Conservation (phyloP, 1,140 invertebrate species). For the Nebria ingens region DNA sequence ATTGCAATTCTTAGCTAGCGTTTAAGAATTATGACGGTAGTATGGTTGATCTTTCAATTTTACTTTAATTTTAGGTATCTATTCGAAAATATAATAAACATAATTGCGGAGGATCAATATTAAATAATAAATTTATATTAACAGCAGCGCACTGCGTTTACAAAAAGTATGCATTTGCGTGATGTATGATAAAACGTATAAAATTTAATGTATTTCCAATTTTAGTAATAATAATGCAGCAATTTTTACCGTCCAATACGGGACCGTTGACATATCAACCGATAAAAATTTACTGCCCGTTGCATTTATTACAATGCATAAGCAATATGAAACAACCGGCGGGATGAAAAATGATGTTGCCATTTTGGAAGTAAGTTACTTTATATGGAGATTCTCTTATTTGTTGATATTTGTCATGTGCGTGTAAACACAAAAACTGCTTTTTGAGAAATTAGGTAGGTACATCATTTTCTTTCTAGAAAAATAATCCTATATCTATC, state of each 20-base stretch:
- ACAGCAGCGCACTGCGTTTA: slow-evolving; percentile 17
- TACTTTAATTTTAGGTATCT: slow-evolving; percentile 14
- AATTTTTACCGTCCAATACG: slow-evolving; percentile 16
- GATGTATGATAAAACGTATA: neutral
- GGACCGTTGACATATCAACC: slow-evolving; percentile 12
- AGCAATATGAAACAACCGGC: slow-evolving; percentile 26
- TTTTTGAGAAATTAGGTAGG: too few species aligned
- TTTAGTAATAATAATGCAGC: neutral
- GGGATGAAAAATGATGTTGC: slow-evolving; percentile 19
- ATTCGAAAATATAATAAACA: slow-evolving; percentile 17
- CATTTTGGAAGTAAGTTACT: slow-evolving; percentile 26
- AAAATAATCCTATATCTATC: too few species aligned
- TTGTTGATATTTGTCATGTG: neutral
- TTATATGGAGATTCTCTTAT: neutral
- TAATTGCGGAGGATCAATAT: slow-evolving; percentile 28
- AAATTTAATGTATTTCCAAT: neutral
- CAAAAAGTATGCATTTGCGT: slow-evolving; percentile 10
- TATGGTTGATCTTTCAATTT: neutral
- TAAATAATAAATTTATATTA: slow-evolving; percentile 21
- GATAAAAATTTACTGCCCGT: slow-evolving; percentile 21
- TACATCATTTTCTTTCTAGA: too few species aligned
- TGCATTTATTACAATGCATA: slow-evolving; percentile 24
- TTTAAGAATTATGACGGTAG: neutral
- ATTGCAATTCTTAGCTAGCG: neutral
- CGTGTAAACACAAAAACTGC: too few species aligned